These are phyloP conservation scores for Astreopora myriophthalma DNA, from an alignment of 64 coral and sea anemone genomes.

Conservation along the genomic window DNA sequence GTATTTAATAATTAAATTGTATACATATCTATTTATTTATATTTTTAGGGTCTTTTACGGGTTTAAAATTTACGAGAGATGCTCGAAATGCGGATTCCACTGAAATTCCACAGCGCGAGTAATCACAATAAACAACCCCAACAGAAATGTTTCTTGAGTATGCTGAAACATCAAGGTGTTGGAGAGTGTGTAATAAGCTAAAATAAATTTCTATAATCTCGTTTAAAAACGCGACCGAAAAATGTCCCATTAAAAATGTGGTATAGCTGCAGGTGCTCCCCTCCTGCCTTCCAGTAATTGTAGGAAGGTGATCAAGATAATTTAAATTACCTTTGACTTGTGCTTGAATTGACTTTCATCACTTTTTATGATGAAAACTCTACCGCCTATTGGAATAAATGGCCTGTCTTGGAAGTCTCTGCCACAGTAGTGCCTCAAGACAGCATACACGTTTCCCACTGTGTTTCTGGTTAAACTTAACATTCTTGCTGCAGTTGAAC, in stretches of 20 bases:
- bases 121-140: too few relatives aligned
- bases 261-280: neutral
- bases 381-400: constrained; percentile 24
- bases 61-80: too few relatives aligned
- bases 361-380: constrained; percentile 17
- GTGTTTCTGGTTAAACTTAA: constrained; percentile 1
- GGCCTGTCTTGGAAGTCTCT: neutral
- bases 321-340: constrained; percentile 23
- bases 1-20: neutral
- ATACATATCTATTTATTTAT: too few relatives aligned
- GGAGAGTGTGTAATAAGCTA: too few relatives aligned
- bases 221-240: neutral
- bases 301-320: neutral
- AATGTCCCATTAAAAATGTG: neutral
- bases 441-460: constrained; percentile 12
- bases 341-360: constrained; percentile 61
- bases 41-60: too few relatives aligned
- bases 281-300: neutral
- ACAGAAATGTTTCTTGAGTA: too few relatives aligned
- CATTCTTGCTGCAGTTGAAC: neutral
- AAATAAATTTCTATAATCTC: neutral
- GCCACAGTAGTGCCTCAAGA: constrained; percentile 17
- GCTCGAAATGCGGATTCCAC: too few relatives aligned
- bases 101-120: too few relatives aligned
- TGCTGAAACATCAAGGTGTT: too few relatives aligned